These are phyloP conservation scores for Diloba caeruleocephala DNA, from an alignment of 2,888 invertebrate species.

Conservation along the genomic window DNA sequence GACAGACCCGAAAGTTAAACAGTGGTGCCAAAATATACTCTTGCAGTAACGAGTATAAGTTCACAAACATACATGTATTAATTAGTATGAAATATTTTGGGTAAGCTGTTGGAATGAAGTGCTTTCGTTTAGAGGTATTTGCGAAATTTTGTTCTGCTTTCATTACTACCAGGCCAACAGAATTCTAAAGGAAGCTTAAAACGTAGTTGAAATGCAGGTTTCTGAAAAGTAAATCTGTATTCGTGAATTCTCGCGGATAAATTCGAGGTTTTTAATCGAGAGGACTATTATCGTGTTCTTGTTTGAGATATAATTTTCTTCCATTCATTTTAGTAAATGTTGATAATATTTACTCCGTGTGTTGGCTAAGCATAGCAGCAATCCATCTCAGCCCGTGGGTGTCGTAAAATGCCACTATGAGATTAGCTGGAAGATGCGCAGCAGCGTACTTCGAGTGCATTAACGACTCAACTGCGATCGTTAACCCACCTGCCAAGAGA, in stretches of 20 bases:
- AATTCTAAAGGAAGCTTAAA: conserved; percentile 49
- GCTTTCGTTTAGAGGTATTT: conserved; percentile 13
- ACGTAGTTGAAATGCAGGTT: conserved; percentile 22
- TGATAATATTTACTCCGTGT: too few species aligned
- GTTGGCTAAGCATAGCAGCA: too few species aligned
- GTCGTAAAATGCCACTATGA: too few species aligned
- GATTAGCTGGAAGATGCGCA: too few species aligned
- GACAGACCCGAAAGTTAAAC: conserved; percentile 45
- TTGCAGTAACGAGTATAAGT: conserved; percentile 46
- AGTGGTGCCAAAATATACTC: conserved; percentile 45
- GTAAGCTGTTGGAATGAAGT: conserved; percentile 6
- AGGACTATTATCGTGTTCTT: conserved; percentile 5
- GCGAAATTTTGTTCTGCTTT: conserved; percentile 12
- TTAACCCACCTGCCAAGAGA: too few species aligned
- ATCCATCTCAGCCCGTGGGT: too few species aligned
- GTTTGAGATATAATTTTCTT: too few species aligned
- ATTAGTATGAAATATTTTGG: conserved; percentile 37
- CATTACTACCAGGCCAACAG: conserved; percentile 28
- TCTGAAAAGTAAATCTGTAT: conserved; percentile 41
- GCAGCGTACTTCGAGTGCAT: too few species aligned
- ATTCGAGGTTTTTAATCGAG: conserved; percentile 34
- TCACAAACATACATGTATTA: conserved; percentile 26
- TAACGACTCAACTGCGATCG: too few species aligned
- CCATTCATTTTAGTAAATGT: too few species aligned
- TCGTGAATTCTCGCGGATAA: conserved; percentile 33